Conservation (phyloP, 2,888 invertebrate species). For the Vannuccia rotundouncinata region DNA sequence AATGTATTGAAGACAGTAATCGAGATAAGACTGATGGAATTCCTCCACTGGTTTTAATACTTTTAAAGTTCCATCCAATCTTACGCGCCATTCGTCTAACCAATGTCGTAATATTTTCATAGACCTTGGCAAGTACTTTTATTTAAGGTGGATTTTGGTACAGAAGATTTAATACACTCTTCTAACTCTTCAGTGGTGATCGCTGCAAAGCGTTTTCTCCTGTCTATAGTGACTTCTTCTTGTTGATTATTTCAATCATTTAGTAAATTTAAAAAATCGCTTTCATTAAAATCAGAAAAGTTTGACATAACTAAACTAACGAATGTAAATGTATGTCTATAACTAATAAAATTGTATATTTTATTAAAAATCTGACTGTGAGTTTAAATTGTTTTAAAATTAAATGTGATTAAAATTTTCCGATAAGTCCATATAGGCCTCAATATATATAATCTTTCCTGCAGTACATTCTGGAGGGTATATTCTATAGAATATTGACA, state of each 20-base stretch:
- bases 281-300: background rate
- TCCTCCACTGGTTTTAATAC: conserved; percentile 5
- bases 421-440: no score
- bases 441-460: no score
- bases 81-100: conserved; percentile 8
- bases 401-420: no score
- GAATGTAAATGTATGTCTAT: no score
- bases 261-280: background rate
- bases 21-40: background rate
- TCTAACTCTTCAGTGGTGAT: conserved; percentile 10
- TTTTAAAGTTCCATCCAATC: conserved; percentile 10
- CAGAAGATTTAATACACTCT: conserved; percentile 30
- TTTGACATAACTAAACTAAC: no score
- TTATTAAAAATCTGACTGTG: no score
- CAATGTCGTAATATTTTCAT: conserved; percentile 16
- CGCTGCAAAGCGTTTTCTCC: background rate
- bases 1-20: conserved; percentile 10
- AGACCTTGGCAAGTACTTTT: conserved; percentile 16
- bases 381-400: no score
- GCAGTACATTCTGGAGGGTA: no score
- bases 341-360: no score
- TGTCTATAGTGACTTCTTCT: background rate
- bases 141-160: conserved; percentile 24
- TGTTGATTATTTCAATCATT: background rate
- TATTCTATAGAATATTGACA: no score